Evolutionary conservation across 2,888 invertebrate species (phyloP), one percentile per base, ranked within the genome.

Genomic region (Cosmia trapezina): DNA sequence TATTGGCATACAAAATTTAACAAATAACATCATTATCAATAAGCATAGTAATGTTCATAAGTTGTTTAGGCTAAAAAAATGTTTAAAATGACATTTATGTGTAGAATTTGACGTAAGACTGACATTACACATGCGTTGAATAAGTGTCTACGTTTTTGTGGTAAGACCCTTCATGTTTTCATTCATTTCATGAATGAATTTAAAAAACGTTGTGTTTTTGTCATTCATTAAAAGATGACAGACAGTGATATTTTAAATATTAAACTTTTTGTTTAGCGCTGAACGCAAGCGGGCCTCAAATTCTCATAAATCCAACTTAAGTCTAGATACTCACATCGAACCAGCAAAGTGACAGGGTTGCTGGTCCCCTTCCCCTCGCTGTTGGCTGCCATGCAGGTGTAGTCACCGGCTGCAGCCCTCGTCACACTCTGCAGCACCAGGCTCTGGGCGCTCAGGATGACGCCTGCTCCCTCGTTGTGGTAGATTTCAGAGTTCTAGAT

Each of bases 371-470:
- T 98, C 60, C 98, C 98, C 92, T 98, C 98, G 74, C 97, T 97
- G 94, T 98, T 98, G 73, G 98, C 98, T 47, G 98, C 98, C 92
- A 98, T 96, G 91, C 98, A 98, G 71, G 98, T 98, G 94, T 98
- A 98, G 93, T 98, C 98, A 7, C 98, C 98, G n/a, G 98, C 98
- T 47, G 98, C 98, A 76, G 97, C 97, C 78, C 98, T 96, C 60
- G 98, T 98, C 76, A 98, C 98, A 86, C 98, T 98, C 92, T 98
- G 98, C 75, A 98, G 97, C 11, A 98, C 98, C 85, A 98, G 95
- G 89, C 98, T 98, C 93, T 98, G 98, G 89, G 98, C 98, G 91
- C 98, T 98, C 88, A 98, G 97, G 88, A 98, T 98, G 73, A 98
- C 96, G 53, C 98, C 98, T 17, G 97, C 97, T 4, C 97, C 97